phyloP scores from a whole-genome alignment of 2,797 vertebrate species.

The Lagodon rhomboides region DNA sequence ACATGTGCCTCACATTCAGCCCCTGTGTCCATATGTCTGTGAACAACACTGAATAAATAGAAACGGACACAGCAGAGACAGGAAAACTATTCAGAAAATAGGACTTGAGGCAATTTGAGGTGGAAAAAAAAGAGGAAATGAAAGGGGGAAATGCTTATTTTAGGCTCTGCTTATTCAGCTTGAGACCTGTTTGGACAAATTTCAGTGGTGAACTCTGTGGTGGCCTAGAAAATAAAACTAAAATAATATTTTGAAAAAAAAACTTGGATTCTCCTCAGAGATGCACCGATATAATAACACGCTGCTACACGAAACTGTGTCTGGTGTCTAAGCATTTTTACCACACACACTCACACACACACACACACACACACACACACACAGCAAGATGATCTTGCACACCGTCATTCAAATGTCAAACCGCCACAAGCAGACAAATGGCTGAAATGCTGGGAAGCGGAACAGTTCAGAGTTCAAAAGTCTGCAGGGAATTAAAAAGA shows the following conservation, averaged over 20 bases:
- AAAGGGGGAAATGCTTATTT: conserved; percentile 56
- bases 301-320: conserved; percentile 6
- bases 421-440: background rate
- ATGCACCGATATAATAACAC: background rate
- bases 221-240: conserved; percentile 20
- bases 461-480: conserved; percentile 14
- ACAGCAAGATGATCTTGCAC: background rate
- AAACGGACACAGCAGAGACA: conserved; percentile 28
- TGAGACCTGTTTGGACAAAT: conserved; percentile 17
- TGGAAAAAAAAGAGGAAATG: conserved; percentile 57
- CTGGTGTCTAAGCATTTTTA: background rate
- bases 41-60: conserved; percentile 36
- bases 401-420: conserved; percentile 11
- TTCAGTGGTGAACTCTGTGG: conserved; percentile 4
- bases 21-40: conserved; percentile 27
- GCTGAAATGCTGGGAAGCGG: background rate
- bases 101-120: conserved; percentile 36
- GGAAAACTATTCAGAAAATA: conserved; percentile 31
- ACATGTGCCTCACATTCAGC: conserved; percentile 40
- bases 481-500: conserved; percentile 4
- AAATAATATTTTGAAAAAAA: conserved; percentile 2
- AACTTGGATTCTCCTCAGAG: background rate
- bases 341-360: background rate
- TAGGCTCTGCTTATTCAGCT: conserved; percentile 47
- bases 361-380: background rate